These are phyloP conservation scores for Upupa epops DNA, from an alignment of 2,113 vertebrate species.

Conservation along the genomic window DNA sequence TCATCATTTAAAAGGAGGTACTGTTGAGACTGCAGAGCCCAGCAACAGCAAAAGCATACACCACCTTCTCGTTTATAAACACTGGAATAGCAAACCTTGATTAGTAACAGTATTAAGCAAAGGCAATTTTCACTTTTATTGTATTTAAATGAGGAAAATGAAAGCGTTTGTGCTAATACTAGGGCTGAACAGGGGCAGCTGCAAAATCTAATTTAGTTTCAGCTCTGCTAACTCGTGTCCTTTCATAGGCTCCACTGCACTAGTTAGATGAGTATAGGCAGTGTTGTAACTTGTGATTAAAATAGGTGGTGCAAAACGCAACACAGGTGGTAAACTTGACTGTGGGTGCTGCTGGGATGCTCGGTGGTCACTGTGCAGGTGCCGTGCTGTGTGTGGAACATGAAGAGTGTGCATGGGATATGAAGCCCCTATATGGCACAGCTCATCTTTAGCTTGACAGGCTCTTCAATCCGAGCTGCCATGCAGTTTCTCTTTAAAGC, in stretches of 20 bases:
- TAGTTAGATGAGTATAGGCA: background rate
- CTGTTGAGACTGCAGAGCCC: background rate
- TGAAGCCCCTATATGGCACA: too few relatives aligned
- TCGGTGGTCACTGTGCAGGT: background rate
- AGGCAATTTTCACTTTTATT: background rate
- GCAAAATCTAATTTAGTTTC: background rate
- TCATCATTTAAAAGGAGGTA: background rate
- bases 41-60: background rate
- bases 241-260: rapidly evolving
- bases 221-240: background rate
- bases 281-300: background rate
- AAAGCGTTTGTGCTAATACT: background rate
- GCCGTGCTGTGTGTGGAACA: background rate
- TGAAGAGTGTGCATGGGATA: rapidly evolving
- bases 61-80: background rate
- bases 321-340: background rate
- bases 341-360: background rate
- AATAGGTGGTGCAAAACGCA: background rate
- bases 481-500: background rate
- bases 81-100: background rate
- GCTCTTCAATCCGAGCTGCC: background rate
- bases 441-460: background rate
- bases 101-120: slow-evolving; percentile 5
- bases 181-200: background rate
- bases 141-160: slow-evolving; percentile 33